Base-by-base conservation (phyloP, 2,113 vertebrate species). In the Orthochromis indermauri region DNA sequence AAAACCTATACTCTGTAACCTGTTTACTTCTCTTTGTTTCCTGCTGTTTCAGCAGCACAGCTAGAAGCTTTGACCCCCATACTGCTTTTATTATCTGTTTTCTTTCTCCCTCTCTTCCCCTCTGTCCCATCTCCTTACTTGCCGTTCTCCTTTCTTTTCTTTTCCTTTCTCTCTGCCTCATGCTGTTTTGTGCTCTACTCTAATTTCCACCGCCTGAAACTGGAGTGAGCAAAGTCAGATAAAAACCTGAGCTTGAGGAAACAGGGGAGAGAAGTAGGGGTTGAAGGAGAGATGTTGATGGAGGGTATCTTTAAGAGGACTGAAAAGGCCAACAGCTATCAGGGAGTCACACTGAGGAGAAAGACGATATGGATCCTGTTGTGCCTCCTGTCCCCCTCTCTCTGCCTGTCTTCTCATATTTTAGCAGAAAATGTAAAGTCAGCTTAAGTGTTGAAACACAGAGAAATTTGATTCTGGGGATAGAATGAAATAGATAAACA, bases 11-110 rank as follows among this genome's bases (percentile, higher is more conserved):
- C 80, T 84, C 84, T 24, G 37, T 91, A 88, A 92, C 88, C 71
- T 90, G 87, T 93, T 94, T 92, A 84, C 88, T 83, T 79, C 40
- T 84, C 85, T 89, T 88, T 91, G 83, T 89, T 90, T 90, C 88
- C 90, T 81, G 86, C 90, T 90, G 87, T 85, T 90, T 88, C 85
- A 91, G 85, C 82, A 86, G 86, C 86, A 88, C 90, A 93, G 88
- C 88, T 61, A 88, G 89, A 88, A 90, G 90, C 82, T 87, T 73
- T 84, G 87, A 86, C 76, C 85, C 86, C 73, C 86, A 84, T 87
- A 84, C 90, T 83, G 93, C 76, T 90, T 94, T 92, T 89, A 91
- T 94, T 89, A 79, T 90, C 59, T 26, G 16, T 87, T 78, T 90
- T 88, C 81, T 82, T 37, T 14, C 79, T 89, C 51, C 8, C 24